These are phyloP conservation scores for Troides oblongomaculatus DNA, from an alignment of 2,888 invertebrate species.

Conservation along the genomic window DNA sequence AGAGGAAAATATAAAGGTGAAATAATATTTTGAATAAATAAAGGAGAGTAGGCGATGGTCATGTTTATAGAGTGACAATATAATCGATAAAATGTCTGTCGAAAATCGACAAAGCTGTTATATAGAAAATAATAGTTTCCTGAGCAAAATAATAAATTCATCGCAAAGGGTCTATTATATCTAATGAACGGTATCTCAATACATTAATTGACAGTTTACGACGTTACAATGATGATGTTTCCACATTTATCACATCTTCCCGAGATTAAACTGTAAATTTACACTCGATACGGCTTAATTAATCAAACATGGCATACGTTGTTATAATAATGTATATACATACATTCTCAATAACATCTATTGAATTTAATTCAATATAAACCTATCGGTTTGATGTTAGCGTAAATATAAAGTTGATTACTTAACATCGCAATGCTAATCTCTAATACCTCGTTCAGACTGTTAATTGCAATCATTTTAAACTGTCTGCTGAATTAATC, in stretches of 20 bases:
- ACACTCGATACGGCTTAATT: not conserved
- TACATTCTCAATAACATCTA: not conserved
- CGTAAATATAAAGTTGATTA: not conserved
- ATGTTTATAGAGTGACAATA: too few species aligned
- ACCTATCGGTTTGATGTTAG: not conserved
- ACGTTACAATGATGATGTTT: not conserved
- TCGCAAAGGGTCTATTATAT: not conserved
- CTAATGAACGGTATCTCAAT: not conserved
- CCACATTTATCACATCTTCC: not conserved
- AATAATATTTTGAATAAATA: too few species aligned
- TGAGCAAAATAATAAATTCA: not conserved
- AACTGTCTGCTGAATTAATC: conserved; percentile 36
- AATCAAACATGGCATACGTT: not conserved
- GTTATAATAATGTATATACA: not conserved
- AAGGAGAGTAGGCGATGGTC: too few species aligned
- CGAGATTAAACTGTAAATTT: not conserved
- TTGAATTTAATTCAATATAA: conserved; percentile 9
- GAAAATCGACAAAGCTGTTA: not conserved
- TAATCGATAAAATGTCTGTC: too few species aligned
- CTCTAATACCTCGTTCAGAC: not conserved
- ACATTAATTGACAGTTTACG: not conserved
- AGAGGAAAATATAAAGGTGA: too few species aligned
- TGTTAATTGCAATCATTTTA: conserved; percentile 28
- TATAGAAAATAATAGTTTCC: not conserved
- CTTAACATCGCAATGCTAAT: conserved; percentile 2